phyloP scores from a whole-genome alignment of 2,113 vertebrate species.

The Condylura cristata region DNA sequence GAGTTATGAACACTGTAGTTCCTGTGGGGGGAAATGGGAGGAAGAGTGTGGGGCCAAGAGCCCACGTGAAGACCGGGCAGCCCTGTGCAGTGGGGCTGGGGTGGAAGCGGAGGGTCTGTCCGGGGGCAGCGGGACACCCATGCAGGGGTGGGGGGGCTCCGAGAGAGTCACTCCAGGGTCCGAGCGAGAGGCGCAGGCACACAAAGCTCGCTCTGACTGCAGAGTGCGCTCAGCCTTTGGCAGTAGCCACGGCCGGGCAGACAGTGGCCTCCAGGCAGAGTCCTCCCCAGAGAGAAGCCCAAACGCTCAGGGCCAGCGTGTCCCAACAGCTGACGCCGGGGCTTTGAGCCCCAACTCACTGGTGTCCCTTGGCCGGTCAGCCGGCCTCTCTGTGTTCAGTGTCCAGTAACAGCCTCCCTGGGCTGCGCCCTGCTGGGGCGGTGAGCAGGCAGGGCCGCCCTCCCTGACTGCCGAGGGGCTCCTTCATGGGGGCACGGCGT shows the following conservation, averaged over 20 bases:
- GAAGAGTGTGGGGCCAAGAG: neutral
- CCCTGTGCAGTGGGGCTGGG: rapidly evolving
- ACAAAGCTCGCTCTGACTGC: neutral
- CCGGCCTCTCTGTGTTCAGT: neutral
- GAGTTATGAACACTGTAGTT: neutral
- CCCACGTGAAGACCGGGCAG: rapidly evolving
- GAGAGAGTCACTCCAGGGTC: neutral
- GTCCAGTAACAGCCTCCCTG: too few relatives aligned
- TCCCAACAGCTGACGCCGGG: neutral
- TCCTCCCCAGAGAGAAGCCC: neutral
- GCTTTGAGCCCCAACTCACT: neutral
- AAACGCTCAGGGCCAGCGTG: neutral
- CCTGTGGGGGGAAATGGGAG: neutral
- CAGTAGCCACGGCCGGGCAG: neutral
- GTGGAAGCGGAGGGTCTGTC: rapidly evolving
- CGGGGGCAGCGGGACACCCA: neutral
- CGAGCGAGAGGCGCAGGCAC: neutral
- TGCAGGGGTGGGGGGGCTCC: too few relatives aligned
- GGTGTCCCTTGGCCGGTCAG: neutral
- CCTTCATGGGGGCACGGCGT: too few relatives aligned
- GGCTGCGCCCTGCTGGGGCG: too few relatives aligned
- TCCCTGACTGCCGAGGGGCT: too few relatives aligned
- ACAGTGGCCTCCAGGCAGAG: rapidly evolving
- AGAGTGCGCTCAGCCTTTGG: neutral
- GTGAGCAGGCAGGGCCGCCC: too few relatives aligned